phyloP scores from a whole-genome alignment of 2,113 vertebrate genomes.

The Tetrao urogallus region DNA sequence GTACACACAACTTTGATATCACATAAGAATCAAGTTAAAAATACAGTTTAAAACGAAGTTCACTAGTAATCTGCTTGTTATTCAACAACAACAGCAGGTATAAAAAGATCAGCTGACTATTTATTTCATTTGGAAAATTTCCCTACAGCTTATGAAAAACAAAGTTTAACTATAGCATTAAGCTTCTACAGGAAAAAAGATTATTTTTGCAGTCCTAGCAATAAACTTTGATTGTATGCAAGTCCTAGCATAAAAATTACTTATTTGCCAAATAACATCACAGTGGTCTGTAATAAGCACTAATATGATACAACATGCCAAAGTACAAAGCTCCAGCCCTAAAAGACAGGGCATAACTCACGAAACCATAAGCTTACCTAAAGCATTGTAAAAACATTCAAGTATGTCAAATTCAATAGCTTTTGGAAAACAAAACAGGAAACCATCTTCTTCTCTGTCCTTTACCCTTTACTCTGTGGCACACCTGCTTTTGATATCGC shows the following conservation, averaged over 20 bases:
- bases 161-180: not conserved
- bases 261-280: not conserved
- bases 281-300: not conserved
- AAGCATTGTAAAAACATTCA: not conserved
- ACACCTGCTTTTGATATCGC: constrained; percentile 9
- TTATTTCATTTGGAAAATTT: not conserved
- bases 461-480: not conserved
- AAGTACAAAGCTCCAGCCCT: constrained; percentile 18
- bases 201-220: not conserved
- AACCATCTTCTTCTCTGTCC: not conserved
- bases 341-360: constrained; percentile 3
- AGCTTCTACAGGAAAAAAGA: not conserved
- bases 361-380: not conserved
- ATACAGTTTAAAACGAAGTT: not conserved
- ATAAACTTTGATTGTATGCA: not conserved
- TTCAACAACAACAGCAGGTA: not conserved
- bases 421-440: constrained; percentile 26
- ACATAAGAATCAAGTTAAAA: not conserved
- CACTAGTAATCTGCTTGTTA: not conserved
- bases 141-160: not conserved
- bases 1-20: not conserved
- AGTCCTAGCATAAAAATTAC: not conserved
- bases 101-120: not conserved
- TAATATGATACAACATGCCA: not conserved
- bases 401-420: not conserved